A percentile compares a stretch with the other conserved stretches of the same genome.
These are phyloP conservation scores for Podabrus alpinus DNA, from an alignment of 2,888 invertebrate genomes.

Conservation along the genomic window DNA sequence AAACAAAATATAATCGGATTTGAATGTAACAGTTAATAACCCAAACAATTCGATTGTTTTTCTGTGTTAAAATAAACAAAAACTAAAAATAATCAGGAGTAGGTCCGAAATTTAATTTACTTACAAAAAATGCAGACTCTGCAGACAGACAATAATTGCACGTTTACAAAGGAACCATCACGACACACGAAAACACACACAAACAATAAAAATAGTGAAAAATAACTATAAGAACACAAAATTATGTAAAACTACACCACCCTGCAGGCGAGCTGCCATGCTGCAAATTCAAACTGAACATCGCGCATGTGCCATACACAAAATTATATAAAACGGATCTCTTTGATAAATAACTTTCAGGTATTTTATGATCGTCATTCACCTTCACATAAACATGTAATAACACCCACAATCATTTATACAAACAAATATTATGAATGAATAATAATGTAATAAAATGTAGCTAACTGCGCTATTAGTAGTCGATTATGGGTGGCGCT, in stretches of 20 bases:
- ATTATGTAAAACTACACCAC: slow-evolving; percentile 45
- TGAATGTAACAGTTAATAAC: background rate
- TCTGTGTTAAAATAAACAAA: background rate
- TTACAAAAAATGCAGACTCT: slow-evolving; percentile 6
- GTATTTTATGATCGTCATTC: background rate
- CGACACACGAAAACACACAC: slow-evolving; percentile 7
- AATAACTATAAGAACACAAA: slow-evolving; percentile 29
- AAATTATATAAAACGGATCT: background rate
- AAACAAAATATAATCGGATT: background rate
- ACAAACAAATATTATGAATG: background rate
- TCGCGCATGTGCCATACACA: slow-evolving; percentile 45
- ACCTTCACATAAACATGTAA: background rate
- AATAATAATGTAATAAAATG: background rate
- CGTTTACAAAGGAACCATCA: slow-evolving; percentile 8
- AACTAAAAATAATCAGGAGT: background rate
- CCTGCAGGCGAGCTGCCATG: slow-evolving; percentile 50
- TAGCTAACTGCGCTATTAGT: background rate
- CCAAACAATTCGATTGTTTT: background rate
- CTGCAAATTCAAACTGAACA: slow-evolving; percentile 49
- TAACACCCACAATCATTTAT: background rate
- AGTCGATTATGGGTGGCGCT: background rate
- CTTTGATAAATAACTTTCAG: background rate
- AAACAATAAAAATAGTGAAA: slow-evolving; percentile 19
- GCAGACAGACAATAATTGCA: slow-evolving; percentile 5
- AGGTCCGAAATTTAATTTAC: slow-evolving; percentile 8